phyloP scores from a whole-genome alignment of 2,113 vertebrate species.

The Mirza zaza region DNA sequence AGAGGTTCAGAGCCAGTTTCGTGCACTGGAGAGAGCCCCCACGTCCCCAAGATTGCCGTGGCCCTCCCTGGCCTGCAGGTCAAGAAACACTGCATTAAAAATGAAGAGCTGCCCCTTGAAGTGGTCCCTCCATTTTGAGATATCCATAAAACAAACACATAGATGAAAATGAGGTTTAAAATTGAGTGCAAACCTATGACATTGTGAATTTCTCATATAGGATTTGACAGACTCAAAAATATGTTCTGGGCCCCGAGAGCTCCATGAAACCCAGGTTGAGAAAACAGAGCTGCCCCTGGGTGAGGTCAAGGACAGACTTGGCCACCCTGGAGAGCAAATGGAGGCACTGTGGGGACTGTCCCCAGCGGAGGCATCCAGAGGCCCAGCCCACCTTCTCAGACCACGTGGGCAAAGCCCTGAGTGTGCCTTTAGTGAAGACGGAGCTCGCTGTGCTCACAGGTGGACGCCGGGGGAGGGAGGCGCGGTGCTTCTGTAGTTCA shows the following conservation, averaged over 20 bases:
- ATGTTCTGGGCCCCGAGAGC: fast-evolving
- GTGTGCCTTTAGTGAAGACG: not conserved
- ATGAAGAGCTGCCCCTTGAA: not conserved
- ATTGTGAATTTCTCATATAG: not conserved
- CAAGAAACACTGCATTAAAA: not conserved
- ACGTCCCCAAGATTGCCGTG: not conserved
- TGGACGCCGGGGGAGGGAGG: not conserved
- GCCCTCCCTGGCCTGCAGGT: not conserved
- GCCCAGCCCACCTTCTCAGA: not conserved
- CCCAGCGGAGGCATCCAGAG: not conserved
- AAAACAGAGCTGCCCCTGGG: not conserved
- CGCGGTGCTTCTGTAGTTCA: not conserved
- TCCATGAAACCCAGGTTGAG: not conserved
- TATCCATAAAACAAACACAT: not conserved
- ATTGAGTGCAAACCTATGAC: not conserved
- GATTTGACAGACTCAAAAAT: not conserved
- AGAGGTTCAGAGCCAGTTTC: not conserved
- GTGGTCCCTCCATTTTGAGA: not conserved
- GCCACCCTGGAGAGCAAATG: not conserved
- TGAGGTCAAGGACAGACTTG: not conserved
- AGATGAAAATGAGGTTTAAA: not conserved
- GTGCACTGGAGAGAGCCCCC: not conserved
- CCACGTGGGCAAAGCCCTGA: not conserved
- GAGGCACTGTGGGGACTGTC: too few relatives aligned
- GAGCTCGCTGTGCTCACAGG: not conserved